phyloP scores from a whole-genome alignment of 2,797 vertebrate species.

The Epinephelus awoara region DNA sequence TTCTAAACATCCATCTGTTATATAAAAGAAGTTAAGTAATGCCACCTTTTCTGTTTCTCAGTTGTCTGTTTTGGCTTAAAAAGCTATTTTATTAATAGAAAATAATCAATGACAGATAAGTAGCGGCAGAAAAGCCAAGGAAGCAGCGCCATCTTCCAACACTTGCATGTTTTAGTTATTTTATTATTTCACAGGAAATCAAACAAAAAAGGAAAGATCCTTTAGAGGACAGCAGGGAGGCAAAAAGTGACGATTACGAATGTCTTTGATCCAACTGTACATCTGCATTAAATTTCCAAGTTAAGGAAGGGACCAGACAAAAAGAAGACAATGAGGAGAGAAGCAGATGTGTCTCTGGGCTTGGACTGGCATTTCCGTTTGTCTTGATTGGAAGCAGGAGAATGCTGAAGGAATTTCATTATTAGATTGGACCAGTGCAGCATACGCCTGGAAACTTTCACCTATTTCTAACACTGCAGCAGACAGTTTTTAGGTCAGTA shows the following conservation, averaged over 20 bases:
- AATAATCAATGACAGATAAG: neutral
- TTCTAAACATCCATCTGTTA: neutral
- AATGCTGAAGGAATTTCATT: neutral
- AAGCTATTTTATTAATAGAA: neutral
- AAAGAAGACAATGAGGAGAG: neutral
- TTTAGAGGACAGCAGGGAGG: neutral
- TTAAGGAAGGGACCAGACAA: neutral
- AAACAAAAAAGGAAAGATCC: neutral
- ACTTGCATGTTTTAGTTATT: neutral
- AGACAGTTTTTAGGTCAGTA: neutral
- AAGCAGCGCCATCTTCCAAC: neutral
- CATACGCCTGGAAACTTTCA: neutral
- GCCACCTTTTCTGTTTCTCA: neutral
- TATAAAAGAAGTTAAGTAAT: neutral
- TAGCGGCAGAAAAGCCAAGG: neutral
- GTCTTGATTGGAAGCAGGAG: slow-evolving; percentile 17
- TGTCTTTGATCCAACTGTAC: slow-evolving; percentile 3
- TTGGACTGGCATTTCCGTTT: neutral
- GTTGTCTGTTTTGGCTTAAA: neutral
- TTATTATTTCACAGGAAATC: neutral
- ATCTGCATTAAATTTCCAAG: slow-evolving; percentile 12
- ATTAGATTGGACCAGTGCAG: neutral
- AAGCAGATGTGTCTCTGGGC: slow-evolving; percentile 5
- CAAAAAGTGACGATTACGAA: neutral
- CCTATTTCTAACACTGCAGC: neutral